Conservation (phyloP, 2,888 invertebrate genomes). For the Monochamus alternatus region DNA sequence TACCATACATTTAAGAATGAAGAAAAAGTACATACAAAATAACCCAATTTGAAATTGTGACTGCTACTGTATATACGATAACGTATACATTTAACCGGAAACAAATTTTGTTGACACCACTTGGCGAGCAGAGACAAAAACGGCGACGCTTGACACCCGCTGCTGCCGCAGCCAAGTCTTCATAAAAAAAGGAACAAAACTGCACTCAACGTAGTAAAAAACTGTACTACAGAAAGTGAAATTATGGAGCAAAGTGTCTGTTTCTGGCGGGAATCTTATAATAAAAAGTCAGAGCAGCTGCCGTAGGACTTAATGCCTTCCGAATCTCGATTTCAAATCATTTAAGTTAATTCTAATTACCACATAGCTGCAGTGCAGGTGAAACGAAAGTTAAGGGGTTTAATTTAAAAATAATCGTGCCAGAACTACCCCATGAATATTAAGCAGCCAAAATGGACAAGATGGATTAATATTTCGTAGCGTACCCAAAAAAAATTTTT, state of each 20-base stretch:
- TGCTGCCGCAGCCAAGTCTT: constrained; percentile 9
- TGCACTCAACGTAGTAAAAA: background rate
- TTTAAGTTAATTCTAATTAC: constrained; percentile 50
- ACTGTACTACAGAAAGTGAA: constrained; percentile 21
- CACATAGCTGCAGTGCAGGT: constrained; percentile 52
- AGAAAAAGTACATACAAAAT: too few relatives aligned
- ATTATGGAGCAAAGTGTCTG: background rate
- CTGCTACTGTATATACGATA: background rate
- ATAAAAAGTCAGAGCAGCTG: constrained; percentile 47
- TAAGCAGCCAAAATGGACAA: background rate
- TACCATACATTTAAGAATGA: too few relatives aligned
- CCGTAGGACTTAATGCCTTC: constrained; percentile 39
- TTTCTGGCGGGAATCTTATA: background rate
- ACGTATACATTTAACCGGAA: background rate
- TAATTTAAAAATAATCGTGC: constrained; percentile 23
- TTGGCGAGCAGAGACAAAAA: constrained; percentile 12
- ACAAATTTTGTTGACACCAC: constrained; percentile 11
- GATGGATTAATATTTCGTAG: background rate
- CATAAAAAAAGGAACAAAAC: constrained; percentile 7
- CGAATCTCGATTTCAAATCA: constrained; percentile 51
- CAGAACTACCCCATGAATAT: constrained; percentile 1
- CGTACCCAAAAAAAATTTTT: too few relatives aligned
- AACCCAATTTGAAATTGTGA: background rate
- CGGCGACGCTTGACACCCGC: background rate
- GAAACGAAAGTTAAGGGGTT: constrained; percentile 37